phyloP scores from a whole-genome alignment of 2,888 invertebrate species.

The Cancer borealis region DNA sequence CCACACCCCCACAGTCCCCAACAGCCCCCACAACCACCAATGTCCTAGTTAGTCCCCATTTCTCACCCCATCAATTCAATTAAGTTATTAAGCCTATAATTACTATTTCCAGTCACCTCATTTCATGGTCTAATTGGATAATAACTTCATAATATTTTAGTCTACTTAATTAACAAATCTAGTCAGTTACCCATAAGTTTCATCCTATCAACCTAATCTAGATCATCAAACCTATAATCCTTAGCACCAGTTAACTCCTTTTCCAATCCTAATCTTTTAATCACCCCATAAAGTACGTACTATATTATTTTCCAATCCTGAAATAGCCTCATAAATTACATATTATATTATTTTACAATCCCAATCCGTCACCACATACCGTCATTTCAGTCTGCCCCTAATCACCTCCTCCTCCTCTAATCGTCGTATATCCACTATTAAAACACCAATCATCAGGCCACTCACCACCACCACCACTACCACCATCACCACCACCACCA shows the following conservation, averaged over 20 bases:
- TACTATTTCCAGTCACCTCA: too few species aligned
- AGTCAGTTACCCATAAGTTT: too few species aligned
- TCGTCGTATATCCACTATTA: neutral
- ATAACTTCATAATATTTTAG: too few species aligned
- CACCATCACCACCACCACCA: neutral
- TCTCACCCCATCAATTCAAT: neutral
- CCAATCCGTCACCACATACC: too few species aligned
- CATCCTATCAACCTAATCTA: too few species aligned
- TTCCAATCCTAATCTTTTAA: too few species aligned
- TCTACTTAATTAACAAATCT: too few species aligned
- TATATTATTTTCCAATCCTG: neutral
- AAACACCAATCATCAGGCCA: neutral
- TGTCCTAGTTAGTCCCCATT: neutral
- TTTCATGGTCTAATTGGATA: too few species aligned
- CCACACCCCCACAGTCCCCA: neutral
- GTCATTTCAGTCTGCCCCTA: too few species aligned
- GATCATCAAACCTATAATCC: too few species aligned
- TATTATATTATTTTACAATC: neutral
- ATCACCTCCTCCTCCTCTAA: neutral
- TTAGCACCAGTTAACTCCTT: too few species aligned
- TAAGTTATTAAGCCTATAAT: too few species aligned
- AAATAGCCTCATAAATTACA: neutral
- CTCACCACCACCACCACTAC: neutral
- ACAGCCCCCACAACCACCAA: neutral
- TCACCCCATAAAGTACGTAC: neutral